Evolutionary conservation across 1,140 invertebrate species (phyloP), one percentile per base, ranked within the genome.

Genomic region (Oedothorax gibbosus): DNA sequence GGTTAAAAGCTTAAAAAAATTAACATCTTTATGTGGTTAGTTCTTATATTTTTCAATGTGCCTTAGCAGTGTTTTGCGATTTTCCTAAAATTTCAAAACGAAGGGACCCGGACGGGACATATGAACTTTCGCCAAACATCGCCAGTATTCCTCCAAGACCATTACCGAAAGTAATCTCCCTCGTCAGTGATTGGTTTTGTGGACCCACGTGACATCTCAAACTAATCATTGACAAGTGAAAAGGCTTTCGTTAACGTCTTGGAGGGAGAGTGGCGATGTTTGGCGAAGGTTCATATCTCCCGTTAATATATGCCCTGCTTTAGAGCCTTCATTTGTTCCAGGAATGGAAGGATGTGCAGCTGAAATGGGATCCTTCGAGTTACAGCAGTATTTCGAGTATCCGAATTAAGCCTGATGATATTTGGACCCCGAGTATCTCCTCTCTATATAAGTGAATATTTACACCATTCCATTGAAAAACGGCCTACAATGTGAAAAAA

Each of bases 261-360:
- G 35, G 35, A 35, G 35, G 35, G 5, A 35, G 35, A 35, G 1
- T 35, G 35, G 35, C 35, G 35, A 35, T 35, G 5, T 35, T 35
- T 35, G 35, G 35, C 35, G 35, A 35, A 2, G 35, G 35, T 5
- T 35, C 35, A 35, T 35, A 35, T 35, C 2, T 35, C 35, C 35
- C 35, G 5, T 35, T 5, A 2, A 15, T 62, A 3, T 62, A 15
- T 15, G 18, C 18, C 57, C 57, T 12, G 18, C 18, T 15, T 15
- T 62, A 18, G 12, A 6, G 57, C 6, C 4, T 15, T 15, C 12
- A 21, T 7, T 51, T 72, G 14, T 54, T 72, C 15, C 15, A 75
- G 72, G 49, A 75, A 62, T 75, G 72, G 72, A 75, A 11, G 11
- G 72, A 75, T 7, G 72, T 56, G 7, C 18, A n/a, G 10, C 54